A percentile compares a stretch with the other conserved stretches of the same genome.
These are phyloP conservation scores for Ptychodera flava DNA, from an alignment of 35 echinoderm and acorn worm genomes.

Conservation along the genomic window DNA sequence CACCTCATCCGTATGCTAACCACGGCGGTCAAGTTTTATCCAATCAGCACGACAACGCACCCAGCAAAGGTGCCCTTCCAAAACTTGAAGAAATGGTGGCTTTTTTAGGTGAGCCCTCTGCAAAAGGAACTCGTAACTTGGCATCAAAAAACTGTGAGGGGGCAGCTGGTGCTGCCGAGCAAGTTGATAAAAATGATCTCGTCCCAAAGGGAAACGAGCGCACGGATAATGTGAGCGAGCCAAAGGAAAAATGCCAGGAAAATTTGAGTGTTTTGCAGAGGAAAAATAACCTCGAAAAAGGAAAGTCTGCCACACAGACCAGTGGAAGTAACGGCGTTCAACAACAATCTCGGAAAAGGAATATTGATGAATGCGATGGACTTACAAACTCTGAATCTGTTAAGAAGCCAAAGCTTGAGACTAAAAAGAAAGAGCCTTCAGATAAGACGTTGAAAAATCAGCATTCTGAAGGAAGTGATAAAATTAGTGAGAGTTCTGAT, in stretches of 20 bases:
- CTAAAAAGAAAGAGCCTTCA: background rate
- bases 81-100: slow-evolving; percentile 26
- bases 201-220: background rate
- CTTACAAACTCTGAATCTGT: background rate
- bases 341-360: background rate
- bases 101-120: slow-evolving; percentile 16
- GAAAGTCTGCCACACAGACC: no score
- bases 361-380: background rate
- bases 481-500: no score
- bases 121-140: background rate
- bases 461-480: no score
- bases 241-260: background rate
- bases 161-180: no score
- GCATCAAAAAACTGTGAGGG: background rate
- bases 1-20: background rate
- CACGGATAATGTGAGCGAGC: background rate
- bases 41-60: background rate
- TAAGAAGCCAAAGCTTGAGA: background rate
- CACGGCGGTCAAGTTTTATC: background rate
- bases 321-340: no score
- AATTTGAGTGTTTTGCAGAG: background rate
- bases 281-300: background rate
- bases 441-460: no score
- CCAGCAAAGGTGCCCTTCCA: background rate
- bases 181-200: background rate